Evolutionary conservation across 2,797 vertebrate species (phyloP).

Genomic region (Artibeus lituratus): DNA sequence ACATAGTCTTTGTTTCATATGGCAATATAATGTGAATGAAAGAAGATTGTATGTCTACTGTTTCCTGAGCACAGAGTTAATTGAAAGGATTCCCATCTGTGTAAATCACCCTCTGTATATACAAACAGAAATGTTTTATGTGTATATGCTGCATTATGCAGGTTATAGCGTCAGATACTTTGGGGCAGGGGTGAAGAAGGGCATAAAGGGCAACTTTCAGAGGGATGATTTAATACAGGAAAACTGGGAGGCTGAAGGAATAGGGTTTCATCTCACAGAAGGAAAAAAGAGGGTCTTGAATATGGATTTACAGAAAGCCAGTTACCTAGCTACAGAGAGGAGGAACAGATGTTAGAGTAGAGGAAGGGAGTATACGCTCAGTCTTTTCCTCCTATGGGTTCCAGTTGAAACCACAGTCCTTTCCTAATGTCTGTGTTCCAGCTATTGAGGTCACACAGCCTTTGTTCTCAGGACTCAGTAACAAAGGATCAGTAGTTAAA

Average conservation of each 20-base stretch:
- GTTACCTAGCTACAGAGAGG: conserved; percentile 28
- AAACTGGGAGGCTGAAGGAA: conserved; percentile 63
- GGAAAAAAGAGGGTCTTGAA: conserved; percentile 43
- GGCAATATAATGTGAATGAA: conserved; percentile 1
- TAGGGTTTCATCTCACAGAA: conserved; percentile 67
- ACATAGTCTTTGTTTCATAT: background rate
- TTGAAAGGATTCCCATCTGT: conserved; percentile 60
- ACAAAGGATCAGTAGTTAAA: too few species aligned
- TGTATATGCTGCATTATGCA: conserved; percentile 62
- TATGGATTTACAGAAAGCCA: conserved; percentile 60
- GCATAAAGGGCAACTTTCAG: conserved; percentile 71
- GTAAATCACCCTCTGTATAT: conserved; percentile 66
- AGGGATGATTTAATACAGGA: conserved; percentile 76
- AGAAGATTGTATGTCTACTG: background rate
- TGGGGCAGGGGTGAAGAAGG: conserved; percentile 75
- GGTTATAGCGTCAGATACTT: conserved; percentile 49
- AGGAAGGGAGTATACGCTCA: background rate
- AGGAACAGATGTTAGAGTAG: conserved; percentile 61
- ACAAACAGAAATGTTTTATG: conserved; percentile 73
- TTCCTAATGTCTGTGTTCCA: background rate
- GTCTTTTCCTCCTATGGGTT: background rate
- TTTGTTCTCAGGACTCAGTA: background rate
- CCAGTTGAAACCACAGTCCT: background rate
- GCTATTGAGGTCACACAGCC: background rate
- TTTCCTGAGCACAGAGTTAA: conserved; percentile 36